Conservation (phyloP, 1,140 invertebrate genomes). For the Temnothorax longispinosus region DNA sequence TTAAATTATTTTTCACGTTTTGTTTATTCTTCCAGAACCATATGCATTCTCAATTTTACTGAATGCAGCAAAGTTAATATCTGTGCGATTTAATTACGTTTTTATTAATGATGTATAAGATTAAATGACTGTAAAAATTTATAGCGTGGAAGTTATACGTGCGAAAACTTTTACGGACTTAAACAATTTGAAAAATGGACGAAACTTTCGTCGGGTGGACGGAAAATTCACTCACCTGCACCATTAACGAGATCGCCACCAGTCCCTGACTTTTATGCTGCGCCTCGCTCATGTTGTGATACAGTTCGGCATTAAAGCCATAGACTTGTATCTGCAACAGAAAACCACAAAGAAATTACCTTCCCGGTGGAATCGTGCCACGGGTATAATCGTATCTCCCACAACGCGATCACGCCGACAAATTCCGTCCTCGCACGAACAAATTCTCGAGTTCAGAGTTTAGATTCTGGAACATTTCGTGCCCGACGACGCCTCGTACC, state of each 20-base stretch:
- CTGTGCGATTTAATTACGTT: conserved; percentile 16
- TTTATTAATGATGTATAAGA: conserved; percentile 38
- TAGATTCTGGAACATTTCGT: conserved; percentile 49
- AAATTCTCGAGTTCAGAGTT: conserved; percentile 56
- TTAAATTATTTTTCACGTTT: neutral
- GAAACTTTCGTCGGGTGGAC: conserved; percentile 37
- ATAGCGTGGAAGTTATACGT: conserved; percentile 4
- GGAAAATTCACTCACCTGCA: conserved; percentile 90
- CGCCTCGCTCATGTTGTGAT: conserved; percentile 98
- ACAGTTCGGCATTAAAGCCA: conserved; percentile 98
- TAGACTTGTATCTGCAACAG: conserved; percentile 96
- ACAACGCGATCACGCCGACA: conserved; percentile 59
- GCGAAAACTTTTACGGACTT: conserved; percentile 12
- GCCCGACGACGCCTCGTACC: conserved; percentile 17
- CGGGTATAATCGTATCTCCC: conserved; percentile 43
- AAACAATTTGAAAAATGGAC: conserved; percentile 46
- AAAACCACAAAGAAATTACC: conserved; percentile 69
- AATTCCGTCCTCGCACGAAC: conserved; percentile 61
- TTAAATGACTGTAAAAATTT: conserved; percentile 35
- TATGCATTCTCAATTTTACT: neutral
- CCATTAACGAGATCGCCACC: conserved; percentile 96
- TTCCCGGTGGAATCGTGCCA: conserved; percentile 44
- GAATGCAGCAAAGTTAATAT: neutral
- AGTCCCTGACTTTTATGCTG: conserved; percentile 97
- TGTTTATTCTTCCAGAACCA: neutral